Percentiles rank a stretch among this genome's conserved stretches.
These are phyloP conservation scores for Heliangelus exortis DNA, from an alignment of 2,797 vertebrate species.

Conservation along the genomic window DNA sequence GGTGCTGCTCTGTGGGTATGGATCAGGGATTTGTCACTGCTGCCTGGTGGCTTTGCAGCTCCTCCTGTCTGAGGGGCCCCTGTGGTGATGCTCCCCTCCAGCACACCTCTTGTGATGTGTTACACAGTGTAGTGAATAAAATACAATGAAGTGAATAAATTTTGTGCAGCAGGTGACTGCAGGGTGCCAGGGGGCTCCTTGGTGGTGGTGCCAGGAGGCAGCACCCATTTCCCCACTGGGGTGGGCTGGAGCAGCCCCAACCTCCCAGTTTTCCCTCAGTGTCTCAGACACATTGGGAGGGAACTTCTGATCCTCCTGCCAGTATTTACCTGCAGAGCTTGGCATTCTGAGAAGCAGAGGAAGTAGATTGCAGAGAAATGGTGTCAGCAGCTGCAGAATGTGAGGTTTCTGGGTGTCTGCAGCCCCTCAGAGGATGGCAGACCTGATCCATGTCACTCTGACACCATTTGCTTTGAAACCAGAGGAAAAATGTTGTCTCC, in stretches of 20 bases:
- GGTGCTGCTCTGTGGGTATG: fast-evolving
- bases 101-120: fast-evolving
- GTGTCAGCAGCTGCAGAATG: not conserved
- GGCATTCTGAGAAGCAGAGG: not conserved
- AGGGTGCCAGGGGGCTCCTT: not conserved
- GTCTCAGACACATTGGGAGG: not conserved
- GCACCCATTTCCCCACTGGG: fast-evolving
- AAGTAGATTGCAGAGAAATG: not conserved
- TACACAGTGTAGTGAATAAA: not conserved
- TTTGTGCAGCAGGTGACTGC: fast-evolving
- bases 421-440: not conserved
- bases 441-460: not conserved
- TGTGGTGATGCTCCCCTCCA: fast-evolving
- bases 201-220: not conserved
- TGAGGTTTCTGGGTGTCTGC: fast-evolving
- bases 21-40: too few species aligned
- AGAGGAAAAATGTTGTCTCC: not conserved
- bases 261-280: not conserved
- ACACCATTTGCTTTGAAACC: not conserved
- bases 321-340: not conserved
- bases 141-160: not conserved
- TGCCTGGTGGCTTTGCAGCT: not conserved
- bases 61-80: not conserved
- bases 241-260: not conserved
- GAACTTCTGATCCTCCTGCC: not conserved